A percentile compares a stretch with the other conserved stretches of the same genome.
These are phyloP conservation scores for Zaprionus kolodkinae DNA, from an alignment of 1,140 invertebrate species.

Conservation along the genomic window DNA sequence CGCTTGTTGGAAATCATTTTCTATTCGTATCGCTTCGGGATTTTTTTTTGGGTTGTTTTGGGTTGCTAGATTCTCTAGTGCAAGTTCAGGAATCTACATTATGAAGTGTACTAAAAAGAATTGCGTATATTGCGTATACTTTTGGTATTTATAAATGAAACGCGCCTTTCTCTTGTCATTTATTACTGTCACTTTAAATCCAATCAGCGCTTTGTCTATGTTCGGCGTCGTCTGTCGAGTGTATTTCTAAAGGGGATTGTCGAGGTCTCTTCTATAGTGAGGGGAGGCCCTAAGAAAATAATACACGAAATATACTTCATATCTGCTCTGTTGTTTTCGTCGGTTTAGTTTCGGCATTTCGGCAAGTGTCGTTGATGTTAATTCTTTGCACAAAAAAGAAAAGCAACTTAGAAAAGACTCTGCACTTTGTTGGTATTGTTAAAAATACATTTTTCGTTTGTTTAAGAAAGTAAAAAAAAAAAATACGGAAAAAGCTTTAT, in stretches of 20 bases:
- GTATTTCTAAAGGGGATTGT: conserved; percentile 3
- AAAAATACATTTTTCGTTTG: conserved; percentile 43
- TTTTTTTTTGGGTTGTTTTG: not conserved
- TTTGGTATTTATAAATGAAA: conserved; percentile 60
- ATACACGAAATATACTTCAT: conserved; percentile 31
- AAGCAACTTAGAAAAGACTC: conserved; percentile 19
- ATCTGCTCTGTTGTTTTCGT: conserved; percentile 17
- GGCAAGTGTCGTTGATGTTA: conserved; percentile 31
- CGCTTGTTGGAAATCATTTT: conserved; percentile 30
- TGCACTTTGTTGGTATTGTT: conserved; percentile 1
- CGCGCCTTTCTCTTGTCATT: conserved; percentile 67
- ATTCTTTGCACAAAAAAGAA: conserved; percentile 44
- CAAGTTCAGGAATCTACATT: conserved; percentile 36
- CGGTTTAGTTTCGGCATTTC: conserved; percentile 9
- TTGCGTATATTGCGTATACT: conserved; percentile 31
- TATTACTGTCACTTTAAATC: conserved; percentile 74
- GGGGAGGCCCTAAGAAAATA: conserved; percentile 10
- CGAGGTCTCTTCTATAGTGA: not conserved
- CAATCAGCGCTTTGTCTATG: conserved; percentile 69
- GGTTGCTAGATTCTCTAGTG: conserved; percentile 32
- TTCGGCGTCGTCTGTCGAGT: conserved; percentile 37
- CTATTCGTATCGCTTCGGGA: not conserved
- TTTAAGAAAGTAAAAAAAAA: not conserved
- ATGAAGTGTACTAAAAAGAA: conserved; percentile 5
- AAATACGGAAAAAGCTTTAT: conserved; percentile 22